Base-by-base conservation (phyloP, 2,888 invertebrate species). In the Doris montereyensis region DNA sequence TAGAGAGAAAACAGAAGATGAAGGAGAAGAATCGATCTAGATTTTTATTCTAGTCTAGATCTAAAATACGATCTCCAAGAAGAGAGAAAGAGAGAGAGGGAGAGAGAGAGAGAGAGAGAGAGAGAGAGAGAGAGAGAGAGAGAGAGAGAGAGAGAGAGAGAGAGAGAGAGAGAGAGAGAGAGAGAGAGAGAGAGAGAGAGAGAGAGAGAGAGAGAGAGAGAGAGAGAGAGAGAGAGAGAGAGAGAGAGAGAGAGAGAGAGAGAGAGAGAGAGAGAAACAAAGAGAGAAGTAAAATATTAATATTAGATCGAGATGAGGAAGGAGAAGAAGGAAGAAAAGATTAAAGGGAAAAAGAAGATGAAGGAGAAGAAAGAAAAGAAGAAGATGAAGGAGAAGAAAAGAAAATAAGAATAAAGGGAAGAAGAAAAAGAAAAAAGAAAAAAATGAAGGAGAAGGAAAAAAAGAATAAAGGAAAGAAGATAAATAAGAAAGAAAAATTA, bases 141-240 rank as follows among this genome's bases (percentile, higher is more conserved):
- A 71, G 10, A 35, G 41, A 71, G 21, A 71, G 41, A 35, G 17
- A 71, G 71, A 71, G 8, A 32, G 17, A 71, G 71, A 71, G 41
- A 35, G 41, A 65, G 65, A 65, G 26, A n/a, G n/a, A n/a, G n/a
- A n/a, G 65, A 65, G 26, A 24, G 28, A 24, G 65, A 65, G 13
- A 13, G 26, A 65, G 65, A 24, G 13, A 24, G 26, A 65, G 65
- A 65, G 28, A 24, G 26, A 24, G 71, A 13, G 41, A n/a, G n/a
- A 71, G 71, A 71, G 21, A 35, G n/a, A 35, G 41, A 71, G 24
- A 35, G 17, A 71, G 41, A 71, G 26, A 13, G 26, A 65, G 65
- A 17, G 13, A 24, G 26, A 21, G 65, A 21, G 26, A 13, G 26
- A 21, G 65, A 21, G 28, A 13, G 21, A 10, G 62, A 10, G 21